These are phyloP conservation scores for Trissolcus brochymenae DNA, from an alignment of 2,888 invertebrate species.

Conservation along the genomic window DNA sequence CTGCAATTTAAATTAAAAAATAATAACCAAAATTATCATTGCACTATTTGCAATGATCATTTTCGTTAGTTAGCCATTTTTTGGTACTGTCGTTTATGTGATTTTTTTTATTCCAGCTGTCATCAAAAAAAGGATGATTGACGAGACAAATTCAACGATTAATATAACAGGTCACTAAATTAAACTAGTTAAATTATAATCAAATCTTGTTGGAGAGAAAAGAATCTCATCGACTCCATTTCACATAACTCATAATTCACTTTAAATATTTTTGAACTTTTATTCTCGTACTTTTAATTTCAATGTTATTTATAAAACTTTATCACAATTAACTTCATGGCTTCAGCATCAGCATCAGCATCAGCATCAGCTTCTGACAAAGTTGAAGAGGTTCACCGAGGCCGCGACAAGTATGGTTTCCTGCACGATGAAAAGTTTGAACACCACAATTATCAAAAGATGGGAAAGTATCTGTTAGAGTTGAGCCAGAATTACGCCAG, in stretches of 20 bases:
- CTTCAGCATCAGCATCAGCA: constrained; percentile 22
- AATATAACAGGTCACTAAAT: constrained; percentile 28
- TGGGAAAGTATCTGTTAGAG: constrained; percentile 82
- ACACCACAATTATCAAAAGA: constrained; percentile 87
- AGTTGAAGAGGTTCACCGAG: constrained; percentile 61
- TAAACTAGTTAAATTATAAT: background rate
- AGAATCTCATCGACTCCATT: background rate
- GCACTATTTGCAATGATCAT: background rate
- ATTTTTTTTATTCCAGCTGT: constrained; percentile 34
- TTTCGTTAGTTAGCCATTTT: background rate
- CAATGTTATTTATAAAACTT: background rate
- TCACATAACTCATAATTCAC: background rate
- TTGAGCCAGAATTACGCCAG: constrained; percentile 82
- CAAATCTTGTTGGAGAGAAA: background rate
- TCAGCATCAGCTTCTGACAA: constrained; percentile 40
- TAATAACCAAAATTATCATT: too few species aligned
- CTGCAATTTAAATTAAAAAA: too few species aligned
- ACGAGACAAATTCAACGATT: constrained; percentile 27
- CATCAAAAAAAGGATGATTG: constrained; percentile 32
- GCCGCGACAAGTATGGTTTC: constrained; percentile 77
- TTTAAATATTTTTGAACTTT: background rate
- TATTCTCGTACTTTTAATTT: background rate
- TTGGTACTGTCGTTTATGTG: constrained; percentile 1
- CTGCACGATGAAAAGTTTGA: constrained; percentile 80
- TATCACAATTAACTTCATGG: background rate